Evolutionary conservation across 2,797 vertebrate species (phyloP).

Genomic region (Sylvilagus floridanus): DNA sequence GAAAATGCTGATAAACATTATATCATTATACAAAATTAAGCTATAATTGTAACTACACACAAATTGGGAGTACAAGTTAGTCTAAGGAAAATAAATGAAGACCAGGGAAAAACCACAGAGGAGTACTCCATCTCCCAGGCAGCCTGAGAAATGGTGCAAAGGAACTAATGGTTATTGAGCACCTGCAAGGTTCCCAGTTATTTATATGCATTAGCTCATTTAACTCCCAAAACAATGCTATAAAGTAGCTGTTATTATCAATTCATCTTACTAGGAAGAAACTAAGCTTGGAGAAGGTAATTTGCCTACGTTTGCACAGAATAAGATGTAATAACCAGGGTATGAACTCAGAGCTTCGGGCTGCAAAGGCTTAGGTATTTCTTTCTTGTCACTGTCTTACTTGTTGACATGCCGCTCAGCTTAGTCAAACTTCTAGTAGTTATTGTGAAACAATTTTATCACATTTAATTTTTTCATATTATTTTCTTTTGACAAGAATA

Average conservation of each 20-base stretch:
- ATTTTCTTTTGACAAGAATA: conserved; percentile 42
- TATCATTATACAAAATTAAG: conserved; percentile 48
- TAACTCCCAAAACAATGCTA: neutral
- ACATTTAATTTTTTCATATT: conserved; percentile 1
- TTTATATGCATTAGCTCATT: neutral
- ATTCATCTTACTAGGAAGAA: neutral
- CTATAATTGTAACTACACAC: conserved; percentile 15
- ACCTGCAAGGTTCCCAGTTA: neutral
- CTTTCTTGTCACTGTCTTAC: neutral
- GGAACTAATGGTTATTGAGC: neutral
- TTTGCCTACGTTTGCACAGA: conserved; percentile 40
- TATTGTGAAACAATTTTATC: conserved; percentile 29
- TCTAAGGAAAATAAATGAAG: conserved; percentile 57
- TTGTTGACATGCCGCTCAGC: neutral
- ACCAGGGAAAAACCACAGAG: neutral
- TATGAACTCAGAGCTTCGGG: neutral
- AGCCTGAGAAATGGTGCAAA: neutral
- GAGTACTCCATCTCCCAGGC: neutral
- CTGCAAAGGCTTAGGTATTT: conserved; percentile 22
- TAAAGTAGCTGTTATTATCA: neutral
- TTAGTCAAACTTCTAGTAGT: conserved; percentile 3
- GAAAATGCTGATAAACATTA: conserved; percentile 43
- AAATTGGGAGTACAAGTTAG: conserved; percentile 36
- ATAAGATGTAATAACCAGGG: neutral
- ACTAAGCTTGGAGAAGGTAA: conserved; percentile 8